Evolutionary conservation across 2,888 invertebrate genomes (phyloP).

Genomic region (Agrochola lychnidis): DNA sequence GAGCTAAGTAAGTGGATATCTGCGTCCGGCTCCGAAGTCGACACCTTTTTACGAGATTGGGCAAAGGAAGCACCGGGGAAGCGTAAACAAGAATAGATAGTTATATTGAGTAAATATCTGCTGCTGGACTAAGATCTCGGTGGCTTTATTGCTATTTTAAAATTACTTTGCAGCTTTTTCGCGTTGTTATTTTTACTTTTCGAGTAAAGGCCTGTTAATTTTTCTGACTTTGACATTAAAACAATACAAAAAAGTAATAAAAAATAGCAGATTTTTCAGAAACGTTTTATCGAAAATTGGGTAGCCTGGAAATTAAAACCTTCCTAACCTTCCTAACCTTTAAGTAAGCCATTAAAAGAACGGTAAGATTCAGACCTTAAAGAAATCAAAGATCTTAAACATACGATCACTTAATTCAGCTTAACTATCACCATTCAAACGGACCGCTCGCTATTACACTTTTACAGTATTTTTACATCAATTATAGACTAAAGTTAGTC

Average conservation of each 20-base stretch:
- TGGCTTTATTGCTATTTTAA: background rate
- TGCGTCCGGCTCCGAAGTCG: constrained; percentile 28
- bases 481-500: constrained; percentile 50
- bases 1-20: constrained; percentile 61
- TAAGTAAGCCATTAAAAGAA: background rate
- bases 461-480: constrained; percentile 47
- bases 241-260: background rate
- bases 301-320: background rate
- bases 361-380: background rate
- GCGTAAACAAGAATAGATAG: constrained; percentile 31
- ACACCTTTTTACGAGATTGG: constrained; percentile 60
- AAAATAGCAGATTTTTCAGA: too few relatives aligned
- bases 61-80: constrained; percentile 14
- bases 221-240: too few relatives aligned
- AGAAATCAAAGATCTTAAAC: background rate
- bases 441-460: constrained; percentile 5
- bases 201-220: background rate
- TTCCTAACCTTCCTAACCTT: background rate
- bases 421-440: constrained; percentile 3
- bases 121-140: background rate
- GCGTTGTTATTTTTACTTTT: background rate
- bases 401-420: constrained; percentile 7
- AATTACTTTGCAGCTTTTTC: background rate
- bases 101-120: constrained; percentile 26
- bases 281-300: too few relatives aligned